Conservation (phyloP, 2,113 vertebrate species). For the Greenwoodochromis staneri region DNA sequence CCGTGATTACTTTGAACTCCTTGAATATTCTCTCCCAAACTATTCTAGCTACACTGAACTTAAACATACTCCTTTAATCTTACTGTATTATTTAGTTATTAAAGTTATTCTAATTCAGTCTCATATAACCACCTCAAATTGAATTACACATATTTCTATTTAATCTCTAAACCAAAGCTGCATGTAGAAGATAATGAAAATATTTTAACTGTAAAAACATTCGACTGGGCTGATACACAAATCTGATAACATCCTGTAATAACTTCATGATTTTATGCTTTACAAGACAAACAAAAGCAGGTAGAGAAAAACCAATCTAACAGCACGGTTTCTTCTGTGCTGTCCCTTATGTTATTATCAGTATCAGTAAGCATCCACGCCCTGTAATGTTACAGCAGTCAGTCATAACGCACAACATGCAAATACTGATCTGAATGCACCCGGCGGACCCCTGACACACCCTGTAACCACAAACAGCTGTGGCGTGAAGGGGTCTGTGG, state of each 20-base stretch:
- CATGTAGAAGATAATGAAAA: background rate
- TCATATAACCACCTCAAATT: background rate
- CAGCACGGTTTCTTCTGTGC: background rate
- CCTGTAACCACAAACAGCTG: constrained; percentile 55
- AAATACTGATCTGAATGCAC: constrained; percentile 28
- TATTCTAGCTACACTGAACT: background rate
- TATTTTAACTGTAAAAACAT: rapidly evolving
- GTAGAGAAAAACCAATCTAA: rapidly evolving
- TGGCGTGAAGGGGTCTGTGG: background rate
- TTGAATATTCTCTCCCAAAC: rapidly evolving
- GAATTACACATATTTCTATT: rapidly evolving
- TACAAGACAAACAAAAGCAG: background rate
- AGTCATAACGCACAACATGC: background rate
- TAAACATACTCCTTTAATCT: background rate
- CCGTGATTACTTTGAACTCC: background rate
- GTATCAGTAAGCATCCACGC: background rate
- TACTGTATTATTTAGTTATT: background rate
- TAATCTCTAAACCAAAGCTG: background rate
- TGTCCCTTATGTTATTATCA: background rate
- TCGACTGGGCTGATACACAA: rapidly evolving
- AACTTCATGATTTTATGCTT: rapidly evolving
- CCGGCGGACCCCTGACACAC: constrained; percentile 22
- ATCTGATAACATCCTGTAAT: background rate
- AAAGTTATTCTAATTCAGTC: background rate
- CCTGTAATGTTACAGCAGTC: constrained; percentile 17